Conservation (phyloP, 35 echinoderm and acorn worm genomes). For the Ophiothrix spiculata region DNA sequence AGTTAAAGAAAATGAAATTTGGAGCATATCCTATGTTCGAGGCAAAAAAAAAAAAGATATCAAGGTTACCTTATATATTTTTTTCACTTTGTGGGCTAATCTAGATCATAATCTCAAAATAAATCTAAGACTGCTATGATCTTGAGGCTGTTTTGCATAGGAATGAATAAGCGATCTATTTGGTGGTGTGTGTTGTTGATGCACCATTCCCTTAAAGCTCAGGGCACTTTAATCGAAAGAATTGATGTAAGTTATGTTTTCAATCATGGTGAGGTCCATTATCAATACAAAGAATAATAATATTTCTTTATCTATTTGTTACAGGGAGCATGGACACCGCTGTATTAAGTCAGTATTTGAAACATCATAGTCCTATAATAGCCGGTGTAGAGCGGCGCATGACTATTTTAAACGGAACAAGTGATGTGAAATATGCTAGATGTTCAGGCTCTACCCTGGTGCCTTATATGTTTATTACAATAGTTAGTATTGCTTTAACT, state of each 20-base stretch:
- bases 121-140: too few relatives aligned
- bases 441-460: neutral
- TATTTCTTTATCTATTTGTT: neutral
- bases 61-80: too few relatives aligned
- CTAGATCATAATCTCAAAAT: too few relatives aligned
- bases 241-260: neutral
- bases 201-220: neutral
- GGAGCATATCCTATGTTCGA: too few relatives aligned
- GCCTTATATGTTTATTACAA: too few relatives aligned
- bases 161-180: neutral
- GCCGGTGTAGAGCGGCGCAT: neutral
- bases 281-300: neutral
- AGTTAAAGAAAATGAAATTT: too few relatives aligned
- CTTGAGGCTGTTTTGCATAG: too few relatives aligned
- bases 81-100: too few relatives aligned
- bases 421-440: neutral
- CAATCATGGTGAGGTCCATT: neutral
- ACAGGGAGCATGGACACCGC: neutral
- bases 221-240: neutral
- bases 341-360: neutral
- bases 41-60: too few relatives aligned
- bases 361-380: neutral
- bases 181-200: neutral
- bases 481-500: too few relatives aligned
- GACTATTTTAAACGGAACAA: neutral